Evolutionary conservation across 2,113 vertebrate genomes (phyloP), one percentile per base, ranked within the genome.

Genomic region (Chascanopsetta lugubris): DNA sequence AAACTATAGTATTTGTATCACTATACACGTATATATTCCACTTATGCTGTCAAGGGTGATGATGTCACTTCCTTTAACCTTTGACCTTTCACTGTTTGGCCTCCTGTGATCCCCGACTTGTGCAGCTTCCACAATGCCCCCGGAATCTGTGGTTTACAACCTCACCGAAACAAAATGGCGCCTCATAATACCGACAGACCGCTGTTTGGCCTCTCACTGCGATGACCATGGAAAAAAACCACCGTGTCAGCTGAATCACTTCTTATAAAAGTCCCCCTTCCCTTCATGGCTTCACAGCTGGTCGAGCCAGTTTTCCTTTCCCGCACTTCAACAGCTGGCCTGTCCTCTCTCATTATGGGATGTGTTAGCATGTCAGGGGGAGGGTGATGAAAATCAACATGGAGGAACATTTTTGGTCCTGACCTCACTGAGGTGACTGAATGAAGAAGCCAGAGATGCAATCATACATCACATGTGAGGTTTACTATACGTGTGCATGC

Each of bases 251-350:
- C 60, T 61, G 32, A 73, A 76, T 74, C 72, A 54, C 72, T 38
- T 85, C 51, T 72, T 62, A 48, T 73, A 70, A 76, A 79, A 59
- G 25, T 73, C 54, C 29, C 30, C 20, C 75, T 54, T 30, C 69
- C 60, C 62, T 71, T 57, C 75, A 69, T 75, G 68, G 49, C 63
- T 57, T 72, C 2, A 15, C 74, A 73, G 75, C 77, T 4, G 71
- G 60, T 59, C 54, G 51, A 30, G 77, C 61, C 69, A 60, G 75
- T 56, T 73, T 82, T 69, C 42, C 50, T 69, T n/a, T 69, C 55
- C 61, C 65, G 58, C 18, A 27, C n/a, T 50, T 49, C 26, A 0
- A 20, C 65, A 72, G 72, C 58, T 60, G 34, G 66, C 63, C 66
- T 47, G 79, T 64, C 66, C 27, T 69, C 64, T 73, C 60, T 75